These are phyloP conservation scores for Pseudorectes ferrugineus DNA, from an alignment of 2,113 vertebrate species.

Conservation along the genomic window DNA sequence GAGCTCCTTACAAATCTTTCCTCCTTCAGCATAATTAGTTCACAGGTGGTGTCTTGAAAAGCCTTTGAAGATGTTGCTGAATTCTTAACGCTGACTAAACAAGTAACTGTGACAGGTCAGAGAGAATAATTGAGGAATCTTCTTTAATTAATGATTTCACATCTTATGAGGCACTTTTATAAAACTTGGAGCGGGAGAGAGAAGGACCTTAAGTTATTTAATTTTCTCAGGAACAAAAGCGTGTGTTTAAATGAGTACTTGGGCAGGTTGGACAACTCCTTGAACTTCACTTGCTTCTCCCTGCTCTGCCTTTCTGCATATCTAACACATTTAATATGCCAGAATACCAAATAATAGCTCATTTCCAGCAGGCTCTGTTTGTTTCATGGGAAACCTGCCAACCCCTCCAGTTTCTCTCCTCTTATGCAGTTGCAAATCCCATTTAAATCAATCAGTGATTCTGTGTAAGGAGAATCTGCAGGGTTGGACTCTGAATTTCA, in stretches of 20 bases:
- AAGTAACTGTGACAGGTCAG: slow-evolving; percentile 6
- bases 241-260: not conserved
- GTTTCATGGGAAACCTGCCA: not conserved
- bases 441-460: not conserved
- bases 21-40: not conserved
- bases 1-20: not conserved
- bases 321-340: not conserved
- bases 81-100: slow-evolving; percentile 26
- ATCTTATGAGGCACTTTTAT: not conserved
- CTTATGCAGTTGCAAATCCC: not conserved
- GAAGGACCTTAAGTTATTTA: not conserved
- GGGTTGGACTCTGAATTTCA: not conserved
- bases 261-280: not conserved
- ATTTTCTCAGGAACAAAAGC: slow-evolving; percentile 3
- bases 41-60: not conserved
- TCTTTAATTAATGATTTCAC: slow-evolving; percentile 32
- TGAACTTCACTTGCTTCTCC: not conserved
- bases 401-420: not conserved
- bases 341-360: not conserved
- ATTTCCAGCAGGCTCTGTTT: not conserved
- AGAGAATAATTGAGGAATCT: slow-evolving; percentile 9
- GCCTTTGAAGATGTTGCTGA: slow-evolving; percentile 37
- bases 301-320: not conserved
- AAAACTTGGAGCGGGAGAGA: not conserved
- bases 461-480: not conserved